A percentile compares a stretch with the other conserved stretches of the same genome.
phyloP scores from a whole-genome alignment of 1,140 invertebrate genomes.

The Aricia agestis region DNA sequence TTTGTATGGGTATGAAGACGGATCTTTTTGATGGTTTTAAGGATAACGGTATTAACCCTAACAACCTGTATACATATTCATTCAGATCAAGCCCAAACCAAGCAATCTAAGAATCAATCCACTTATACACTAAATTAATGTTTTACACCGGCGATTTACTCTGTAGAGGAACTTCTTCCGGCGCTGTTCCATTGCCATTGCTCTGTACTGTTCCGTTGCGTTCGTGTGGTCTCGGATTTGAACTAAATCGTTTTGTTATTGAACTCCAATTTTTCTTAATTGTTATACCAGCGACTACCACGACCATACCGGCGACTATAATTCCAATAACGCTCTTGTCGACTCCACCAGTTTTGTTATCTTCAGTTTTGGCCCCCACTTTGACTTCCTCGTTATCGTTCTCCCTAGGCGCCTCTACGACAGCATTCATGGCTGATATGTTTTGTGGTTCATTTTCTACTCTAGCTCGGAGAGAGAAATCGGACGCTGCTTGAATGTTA shows the following conservation, averaged over 20 bases:
- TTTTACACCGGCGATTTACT: slow-evolving; percentile 62
- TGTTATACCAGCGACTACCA: slow-evolving; percentile 64
- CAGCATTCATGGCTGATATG: slow-evolving; percentile 31
- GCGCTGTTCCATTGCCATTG: slow-evolving; percentile 51
- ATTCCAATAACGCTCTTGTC: slow-evolving; percentile 66
- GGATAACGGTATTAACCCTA: no score
- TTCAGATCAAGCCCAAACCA: slow-evolving; percentile 62
- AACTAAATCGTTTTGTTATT: slow-evolving; percentile 63
- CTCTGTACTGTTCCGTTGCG: slow-evolving; percentile 30
- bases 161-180: slow-evolving; percentile 65
- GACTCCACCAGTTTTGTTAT: slow-evolving; percentile 51
- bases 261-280: slow-evolving; percentile 77
- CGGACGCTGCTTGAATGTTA: slow-evolving; percentile 28
- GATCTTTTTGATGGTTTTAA: no score
- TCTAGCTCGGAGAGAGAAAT: slow-evolving; percentile 45
- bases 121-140: slow-evolving; percentile 13
- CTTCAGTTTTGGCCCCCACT: slow-evolving; percentile 53
- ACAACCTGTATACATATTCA: slow-evolving; percentile 36
- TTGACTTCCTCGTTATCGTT: slow-evolving; percentile 40
- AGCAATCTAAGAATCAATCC: slow-evolving; percentile 19
- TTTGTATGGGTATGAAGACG: no score
- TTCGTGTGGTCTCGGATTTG: slow-evolving; percentile 50
- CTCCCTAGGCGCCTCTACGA: slow-evolving; percentile 36
- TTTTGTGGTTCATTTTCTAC: slow-evolving; percentile 42
- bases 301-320: slow-evolving; percentile 68